Evolutionary conservation across 2,888 invertebrate genomes (phyloP).

Genomic region (Pyrrhia umbra): DNA sequence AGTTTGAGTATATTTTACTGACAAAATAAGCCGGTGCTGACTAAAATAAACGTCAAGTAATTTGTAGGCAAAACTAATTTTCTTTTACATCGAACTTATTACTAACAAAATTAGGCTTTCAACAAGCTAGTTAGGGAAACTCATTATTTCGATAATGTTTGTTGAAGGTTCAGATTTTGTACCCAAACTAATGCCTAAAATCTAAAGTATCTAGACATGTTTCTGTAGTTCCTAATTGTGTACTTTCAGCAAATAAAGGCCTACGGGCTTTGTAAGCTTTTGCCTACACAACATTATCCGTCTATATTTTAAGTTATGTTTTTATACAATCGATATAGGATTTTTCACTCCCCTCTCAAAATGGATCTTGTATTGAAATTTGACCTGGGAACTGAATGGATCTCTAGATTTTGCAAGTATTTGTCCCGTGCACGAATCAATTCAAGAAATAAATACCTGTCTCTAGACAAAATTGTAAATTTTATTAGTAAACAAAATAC

Average conservation of each 20-base stretch:
- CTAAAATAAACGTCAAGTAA: constrained; percentile 53
- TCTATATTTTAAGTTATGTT: neutral
- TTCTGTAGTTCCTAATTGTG: constrained; percentile 6
- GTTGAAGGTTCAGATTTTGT: constrained; percentile 18
- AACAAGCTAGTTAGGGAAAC: constrained; percentile 29
- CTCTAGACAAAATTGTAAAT: too few species aligned
- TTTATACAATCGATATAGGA: too few species aligned
- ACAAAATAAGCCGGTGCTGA: constrained; percentile 38
- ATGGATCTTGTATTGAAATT: too few species aligned
- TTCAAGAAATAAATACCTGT: neutral
- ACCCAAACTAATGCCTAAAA: constrained; percentile 3
- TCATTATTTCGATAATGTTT: constrained; percentile 48
- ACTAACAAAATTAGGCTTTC: constrained; percentile 37
- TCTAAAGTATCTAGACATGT: constrained; percentile 5
- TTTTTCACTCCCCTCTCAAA: too few species aligned
- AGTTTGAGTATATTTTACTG: constrained; percentile 51
- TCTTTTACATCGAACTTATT: constrained; percentile 48
- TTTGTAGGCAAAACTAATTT: constrained; percentile 58
- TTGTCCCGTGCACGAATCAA: neutral
- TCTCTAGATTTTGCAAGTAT: neutral
- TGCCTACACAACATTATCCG: neutral
- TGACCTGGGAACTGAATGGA: too few species aligned
- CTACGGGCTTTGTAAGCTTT: constrained; percentile 12
- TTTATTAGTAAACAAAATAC: too few species aligned
- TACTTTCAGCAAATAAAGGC: constrained; percentile 14